Base-by-base conservation (phyloP, 2,797 vertebrate genomes). In the Erithacus rubecula region DNA sequence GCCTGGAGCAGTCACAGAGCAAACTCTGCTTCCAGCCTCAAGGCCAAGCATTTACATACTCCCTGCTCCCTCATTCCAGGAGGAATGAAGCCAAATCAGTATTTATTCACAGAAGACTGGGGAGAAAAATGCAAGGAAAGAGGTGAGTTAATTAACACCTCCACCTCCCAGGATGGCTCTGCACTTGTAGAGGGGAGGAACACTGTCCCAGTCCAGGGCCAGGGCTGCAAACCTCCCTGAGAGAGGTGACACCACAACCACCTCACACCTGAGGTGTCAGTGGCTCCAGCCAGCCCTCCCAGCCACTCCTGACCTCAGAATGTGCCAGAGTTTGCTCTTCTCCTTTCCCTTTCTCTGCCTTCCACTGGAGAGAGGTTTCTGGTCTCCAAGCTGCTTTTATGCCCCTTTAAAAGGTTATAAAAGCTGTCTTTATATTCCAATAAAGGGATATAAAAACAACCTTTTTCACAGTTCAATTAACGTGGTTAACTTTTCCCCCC, bases 381-480 rank as follows among this genome's bases (percentile, higher is more conserved):
- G 59, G 80, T 93, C 94, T 71, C 95, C 59, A 11, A 93, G 95
- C 95, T 92, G 90, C 69, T 96, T 97, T 97, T 95, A 97, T 75
- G 59, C 89, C 85, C 78, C 95, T 93, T 94, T 97, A 91, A 97
- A 96, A 96, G 93, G 93, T 95, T 97, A 96, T 97, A 95, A 96
- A 95, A 90, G 83, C 93, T 71, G 67, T 67, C 93, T 96, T 96
- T 96, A 97, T 95, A 96, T 83, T 83, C 79, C 94, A 96, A 96
- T 96, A 97, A 97, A 97, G 83, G 53, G 44, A 90, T 85, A 90
- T 94, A 95, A 96, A 96, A 97, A 60, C 93, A 92, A 90, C 60
- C 81, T 71, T 79, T 76, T 77, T 92, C 0, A 19, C 86, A 90
- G 84, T 79, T 92, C 92, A 90, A 64, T 95, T 88, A 96, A 90